A percentile compares a stretch with the other conserved stretches of the same genome.
These are phyloP conservation scores for Drosophila paranaensis DNA, from an alignment of 2,888 invertebrate genomes.

Conservation along the genomic window DNA sequence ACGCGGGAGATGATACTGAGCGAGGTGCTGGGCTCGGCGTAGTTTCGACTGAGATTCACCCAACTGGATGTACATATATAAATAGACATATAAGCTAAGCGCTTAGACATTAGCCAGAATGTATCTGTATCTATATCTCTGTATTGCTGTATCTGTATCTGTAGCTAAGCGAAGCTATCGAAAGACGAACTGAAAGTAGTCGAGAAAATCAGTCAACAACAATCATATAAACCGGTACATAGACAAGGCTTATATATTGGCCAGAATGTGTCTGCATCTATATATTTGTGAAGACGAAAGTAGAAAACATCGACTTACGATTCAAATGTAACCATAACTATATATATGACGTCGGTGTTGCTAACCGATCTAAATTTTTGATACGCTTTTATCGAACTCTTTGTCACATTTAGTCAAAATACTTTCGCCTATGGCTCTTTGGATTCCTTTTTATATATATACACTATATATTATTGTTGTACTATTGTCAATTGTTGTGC, in stretches of 20 bases:
- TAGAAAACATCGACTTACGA: conserved; percentile 9
- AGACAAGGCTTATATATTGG: conserved; percentile 44
- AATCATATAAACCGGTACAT: not conserved
- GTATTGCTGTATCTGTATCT: not conserved
- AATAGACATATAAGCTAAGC: conserved; percentile 51
- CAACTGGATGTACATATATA: conserved; percentile 66
- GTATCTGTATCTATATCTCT: conserved; percentile 10
- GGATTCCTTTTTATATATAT: conserved; percentile 24
- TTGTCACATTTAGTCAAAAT: conserved; percentile 31
- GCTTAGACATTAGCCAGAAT: conserved; percentile 51
- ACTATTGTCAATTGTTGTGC: conserved; percentile 36
- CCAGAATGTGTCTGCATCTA: conserved; percentile 15
- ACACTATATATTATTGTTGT: conserved; percentile 31
- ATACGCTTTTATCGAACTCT: conserved; percentile 37
- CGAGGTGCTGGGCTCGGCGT: conserved; percentile 83
- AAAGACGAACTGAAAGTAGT: conserved; percentile 16
- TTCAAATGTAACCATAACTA: not conserved
- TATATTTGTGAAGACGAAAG: not conserved
- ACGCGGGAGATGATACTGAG: conserved; percentile 83
- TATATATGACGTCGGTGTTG: not conserved
- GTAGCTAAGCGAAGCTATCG: conserved; percentile 22
- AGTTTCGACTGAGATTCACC: conserved; percentile 32
- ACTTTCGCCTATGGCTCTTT: conserved; percentile 19
- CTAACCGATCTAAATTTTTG: conserved; percentile 46
- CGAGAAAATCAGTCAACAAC: conserved; percentile 4